Conservation (phyloP, 2,888 invertebrate genomes). For the Molanna angustata region DNA sequence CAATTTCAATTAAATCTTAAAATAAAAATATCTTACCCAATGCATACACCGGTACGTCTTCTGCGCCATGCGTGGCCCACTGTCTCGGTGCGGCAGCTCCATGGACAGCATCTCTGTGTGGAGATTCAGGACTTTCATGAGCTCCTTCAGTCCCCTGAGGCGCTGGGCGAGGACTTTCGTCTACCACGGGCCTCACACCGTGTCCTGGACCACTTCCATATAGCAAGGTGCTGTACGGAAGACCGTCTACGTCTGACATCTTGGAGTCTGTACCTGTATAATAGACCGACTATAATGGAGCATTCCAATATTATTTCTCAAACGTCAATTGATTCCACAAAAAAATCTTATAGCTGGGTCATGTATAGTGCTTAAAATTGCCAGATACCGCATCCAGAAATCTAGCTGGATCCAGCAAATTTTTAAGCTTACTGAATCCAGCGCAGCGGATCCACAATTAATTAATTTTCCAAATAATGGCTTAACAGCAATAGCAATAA, state of each 20-base stretch:
- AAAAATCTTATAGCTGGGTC: too few relatives aligned
- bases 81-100: conserved; percentile 72
- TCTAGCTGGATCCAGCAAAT: too few relatives aligned
- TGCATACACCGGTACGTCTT: conserved; percentile 82
- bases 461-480: too few relatives aligned
- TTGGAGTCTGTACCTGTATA: conserved; percentile 67
- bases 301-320: background rate
- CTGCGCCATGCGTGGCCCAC: conserved; percentile 80
- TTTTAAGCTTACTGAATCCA: too few relatives aligned
- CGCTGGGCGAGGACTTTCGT: conserved; percentile 40
- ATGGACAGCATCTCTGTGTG: conserved; percentile 60
- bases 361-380: too few relatives aligned
- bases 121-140: conserved; percentile 43
- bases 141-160: too few relatives aligned
- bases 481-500: too few relatives aligned
- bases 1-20: background rate
- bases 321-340: too few relatives aligned
- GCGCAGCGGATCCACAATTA: too few relatives aligned
- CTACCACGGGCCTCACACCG: conserved; percentile 56
- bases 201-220: conserved; percentile 79
- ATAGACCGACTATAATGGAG: background rate
- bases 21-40: conserved; percentile 46
- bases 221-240: conserved; percentile 71
- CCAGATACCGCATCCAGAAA: too few relatives aligned
- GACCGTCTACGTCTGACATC: conserved; percentile 70